Percentiles rank a stretch among this genome's conserved stretches.
phyloP scores from a whole-genome alignment of 1,140 invertebrate species.

The Anagrus nilaparvatae region DNA sequence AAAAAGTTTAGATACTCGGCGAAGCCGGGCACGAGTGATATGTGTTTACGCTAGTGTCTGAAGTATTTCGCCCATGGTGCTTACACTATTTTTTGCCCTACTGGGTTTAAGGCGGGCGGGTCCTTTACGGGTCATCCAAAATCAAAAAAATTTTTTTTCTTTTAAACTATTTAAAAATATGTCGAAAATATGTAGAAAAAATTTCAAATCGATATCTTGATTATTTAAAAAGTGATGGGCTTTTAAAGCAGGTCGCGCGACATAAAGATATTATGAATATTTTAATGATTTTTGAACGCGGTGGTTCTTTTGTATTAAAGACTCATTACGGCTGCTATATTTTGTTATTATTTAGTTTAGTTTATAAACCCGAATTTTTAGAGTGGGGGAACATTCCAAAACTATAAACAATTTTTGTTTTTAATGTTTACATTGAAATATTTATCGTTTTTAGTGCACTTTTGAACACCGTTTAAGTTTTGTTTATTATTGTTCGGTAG shows the following conservation, averaged over 20 bases:
- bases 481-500: slow-evolving; percentile 8
- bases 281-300: no score
- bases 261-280: slow-evolving; percentile 10
- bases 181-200: slow-evolving; percentile 9
- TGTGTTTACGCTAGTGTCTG: no score
- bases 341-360: slow-evolving; percentile 8
- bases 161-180: slow-evolving; percentile 10
- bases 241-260: slow-evolving; percentile 10
- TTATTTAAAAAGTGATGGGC: slow-evolving; percentile 7
- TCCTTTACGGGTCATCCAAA: slow-evolving; percentile 2
- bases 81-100: no score
- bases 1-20: no score
- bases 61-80: no score
- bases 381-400: no score
- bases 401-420: no score
- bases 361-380: no score
- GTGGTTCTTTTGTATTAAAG: no score
- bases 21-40: no score
- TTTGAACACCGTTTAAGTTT: slow-evolving; percentile 6
- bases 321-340: slow-evolving; percentile 7
- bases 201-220: slow-evolving; percentile 6
- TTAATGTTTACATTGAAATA: no score
- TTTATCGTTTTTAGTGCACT: slow-evolving; percentile 2
- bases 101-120: slow-evolving; percentile 5
- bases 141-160: slow-evolving; percentile 7